Conservation (phyloP, 2,888 invertebrate genomes). For the Acanthopleura granulata region DNA sequence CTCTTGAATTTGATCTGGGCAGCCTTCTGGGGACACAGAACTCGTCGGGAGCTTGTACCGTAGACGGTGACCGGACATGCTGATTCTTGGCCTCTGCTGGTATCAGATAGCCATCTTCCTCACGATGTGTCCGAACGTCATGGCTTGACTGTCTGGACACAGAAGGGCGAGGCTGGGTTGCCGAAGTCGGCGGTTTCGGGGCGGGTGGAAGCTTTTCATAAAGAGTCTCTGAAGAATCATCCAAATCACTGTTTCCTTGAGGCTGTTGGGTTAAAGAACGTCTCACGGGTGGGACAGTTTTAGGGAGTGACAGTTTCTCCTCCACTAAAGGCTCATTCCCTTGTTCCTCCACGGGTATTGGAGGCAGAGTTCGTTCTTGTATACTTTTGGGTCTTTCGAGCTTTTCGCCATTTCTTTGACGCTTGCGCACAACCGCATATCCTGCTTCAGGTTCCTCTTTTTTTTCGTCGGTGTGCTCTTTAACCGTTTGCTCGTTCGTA, state of each 20-base stretch:
- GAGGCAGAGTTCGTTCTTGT: constrained; percentile 55
- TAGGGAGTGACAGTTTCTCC: not conserved
- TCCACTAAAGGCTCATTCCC: not conserved
- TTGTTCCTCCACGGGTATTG: constrained; percentile 40
- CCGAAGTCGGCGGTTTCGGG: constrained; percentile 44
- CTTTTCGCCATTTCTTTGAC: not conserved
- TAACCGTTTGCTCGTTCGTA: not conserved
- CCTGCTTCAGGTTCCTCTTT: not conserved
- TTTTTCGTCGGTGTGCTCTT: not conserved
- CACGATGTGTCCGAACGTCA: not conserved
- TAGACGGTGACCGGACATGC: constrained; percentile 7
- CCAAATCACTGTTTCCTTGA: constrained; percentile 21
- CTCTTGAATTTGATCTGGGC: not conserved
- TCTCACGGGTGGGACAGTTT: constrained; percentile 16
- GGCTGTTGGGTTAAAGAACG: constrained; percentile 14
- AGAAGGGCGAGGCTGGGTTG: constrained; percentile 12
- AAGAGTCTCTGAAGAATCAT: constrained; percentile 44
- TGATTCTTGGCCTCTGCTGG: constrained; percentile 36
- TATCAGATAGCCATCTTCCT: constrained; percentile 58
- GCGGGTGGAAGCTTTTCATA: constrained; percentile 60
- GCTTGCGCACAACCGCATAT: not conserved
- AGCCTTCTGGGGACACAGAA: not conserved
- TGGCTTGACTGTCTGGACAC: not conserved
- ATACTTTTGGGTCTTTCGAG: constrained; percentile 23
- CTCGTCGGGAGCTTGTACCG: too few relatives aligned